Percentiles rank a stretch among this genome's conserved stretches.
Conservation (phyloP, 2,113 vertebrate species). For the Gambusia holbrooki region DNA sequence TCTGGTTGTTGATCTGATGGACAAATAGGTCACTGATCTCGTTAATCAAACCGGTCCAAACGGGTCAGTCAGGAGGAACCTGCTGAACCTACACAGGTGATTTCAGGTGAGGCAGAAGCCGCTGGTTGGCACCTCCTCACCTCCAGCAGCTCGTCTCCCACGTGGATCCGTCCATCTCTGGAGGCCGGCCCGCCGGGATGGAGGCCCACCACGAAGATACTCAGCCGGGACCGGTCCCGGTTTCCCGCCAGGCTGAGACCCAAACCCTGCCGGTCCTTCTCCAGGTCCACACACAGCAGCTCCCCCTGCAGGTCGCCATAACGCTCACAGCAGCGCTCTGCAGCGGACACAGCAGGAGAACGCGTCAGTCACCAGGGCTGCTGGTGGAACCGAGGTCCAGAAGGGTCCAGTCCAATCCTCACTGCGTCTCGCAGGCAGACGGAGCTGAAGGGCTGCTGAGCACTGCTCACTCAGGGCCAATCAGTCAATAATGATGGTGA, state of each 20-base stretch:
- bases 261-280: constrained; percentile 93
- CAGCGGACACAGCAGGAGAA: not conserved
- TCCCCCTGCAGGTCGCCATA: constrained; percentile 92
- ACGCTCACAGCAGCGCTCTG: constrained; percentile 93
- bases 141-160: constrained; percentile 95
- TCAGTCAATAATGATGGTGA: too few relatives aligned
- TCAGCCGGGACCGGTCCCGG: constrained; percentile 90
- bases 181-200: constrained; percentile 87
- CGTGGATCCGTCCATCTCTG: constrained; percentile 84
- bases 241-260: constrained; percentile 97
- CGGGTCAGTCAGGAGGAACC: not conserved
- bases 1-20: constrained; percentile 92
- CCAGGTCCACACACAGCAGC: constrained; percentile 92
- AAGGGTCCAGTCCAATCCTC: too few relatives aligned
- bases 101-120: not conserved
- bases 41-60: not conserved
- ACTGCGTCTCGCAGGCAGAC: too few relatives aligned
- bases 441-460: too few relatives aligned
- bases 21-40: not conserved
- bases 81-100: not conserved
- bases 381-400: too few relatives aligned
- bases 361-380: too few relatives aligned
- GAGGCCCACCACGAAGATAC: constrained; percentile 95
- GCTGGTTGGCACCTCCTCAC: constrained; percentile 66
- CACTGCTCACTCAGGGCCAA: too few relatives aligned